Conservation (phyloP, 1,140 invertebrate genomes). For the Radopholus similis region DNA sequence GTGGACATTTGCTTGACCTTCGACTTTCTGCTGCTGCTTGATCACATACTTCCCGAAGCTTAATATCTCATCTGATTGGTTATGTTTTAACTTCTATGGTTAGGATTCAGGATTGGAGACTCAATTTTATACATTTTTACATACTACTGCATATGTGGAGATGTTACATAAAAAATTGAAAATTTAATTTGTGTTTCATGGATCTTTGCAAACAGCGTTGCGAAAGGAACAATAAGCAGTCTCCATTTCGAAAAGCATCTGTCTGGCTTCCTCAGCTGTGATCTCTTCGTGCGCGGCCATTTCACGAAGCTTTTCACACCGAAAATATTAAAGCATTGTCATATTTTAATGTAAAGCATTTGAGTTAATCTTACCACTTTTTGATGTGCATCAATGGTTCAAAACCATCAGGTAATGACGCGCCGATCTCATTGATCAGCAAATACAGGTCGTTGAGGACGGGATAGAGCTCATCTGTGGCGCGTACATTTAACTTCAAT, state of each 20-base stretch:
- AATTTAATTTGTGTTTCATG: too few species aligned
- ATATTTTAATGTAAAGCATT: neutral
- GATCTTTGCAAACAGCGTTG: slow-evolving; percentile 32
- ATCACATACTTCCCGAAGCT: too few species aligned
- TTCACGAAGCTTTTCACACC: slow-evolving; percentile 79
- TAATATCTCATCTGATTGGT: too few species aligned
- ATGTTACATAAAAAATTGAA: too few species aligned
- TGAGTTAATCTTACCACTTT: slow-evolving; percentile 69
- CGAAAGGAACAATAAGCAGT: slow-evolving; percentile 77
- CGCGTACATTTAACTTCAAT: slow-evolving; percentile 84
- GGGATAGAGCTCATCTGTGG: slow-evolving; percentile 93
- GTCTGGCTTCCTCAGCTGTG: slow-evolving; percentile 79
- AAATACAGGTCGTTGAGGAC: slow-evolving; percentile 87
- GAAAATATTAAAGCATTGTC: slow-evolving; percentile 40
- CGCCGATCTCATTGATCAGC: slow-evolving; percentile 79
- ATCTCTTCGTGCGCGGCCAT: slow-evolving; percentile 96
- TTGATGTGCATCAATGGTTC: slow-evolving; percentile 84
- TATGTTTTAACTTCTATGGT: too few species aligned
- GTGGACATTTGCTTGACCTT: too few species aligned
- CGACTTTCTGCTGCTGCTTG: too few species aligned
- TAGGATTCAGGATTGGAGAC: too few species aligned
- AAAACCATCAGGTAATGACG: slow-evolving; percentile 73
- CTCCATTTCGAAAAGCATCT: slow-evolving; percentile 93
- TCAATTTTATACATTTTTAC: too few species aligned
- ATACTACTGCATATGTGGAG: too few species aligned